Base-by-base conservation (phyloP, 2,888 invertebrate genomes). In the Euclidia mi region DNA sequence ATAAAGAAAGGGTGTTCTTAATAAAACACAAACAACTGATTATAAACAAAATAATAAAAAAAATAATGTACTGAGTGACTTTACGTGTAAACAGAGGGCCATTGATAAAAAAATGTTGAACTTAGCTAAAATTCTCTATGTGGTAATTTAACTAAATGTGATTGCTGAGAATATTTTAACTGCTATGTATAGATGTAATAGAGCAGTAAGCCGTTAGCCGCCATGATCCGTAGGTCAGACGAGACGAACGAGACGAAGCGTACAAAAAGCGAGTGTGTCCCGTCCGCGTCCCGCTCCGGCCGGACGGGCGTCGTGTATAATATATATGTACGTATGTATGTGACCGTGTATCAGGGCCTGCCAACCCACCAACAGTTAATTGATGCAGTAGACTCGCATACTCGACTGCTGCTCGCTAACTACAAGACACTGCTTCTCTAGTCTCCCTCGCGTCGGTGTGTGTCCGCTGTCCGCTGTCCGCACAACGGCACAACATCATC, bases 31-130 rank as follows among this genome's bases (percentile, higher is more conserved):
- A 90, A 89, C 88, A 90, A 91, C 90, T 92, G 92, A 92, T 90
- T 80, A 87, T 90, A 90, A 91, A 92, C 91, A 93, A 93, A 92
- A 90, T 87, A 90, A 85, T 79, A 63, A 87, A 86, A n/a, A 85
- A 86, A 89, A 85, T 85, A 88, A 88, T 92, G 94, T 93, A 94
- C 93, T 94, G 94, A 94, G 94, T 94, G 94, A 94, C 94, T 94
- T 92, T 92, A 93, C 91, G 92, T 91, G 94, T 92, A 94, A 94
- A 93, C 94, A 90, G 93, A 91, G 94, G 94, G 94, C 94, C 94
- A 94, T 94, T 92, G 93, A 91, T 90, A 85, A 92, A n/a, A n/a
- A 91, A 90, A 90, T 87, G 92, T 94, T 92, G 92, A 92, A 91
- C 87, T 94, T 92, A 94, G 93, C 92, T 91, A 93, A 25, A 93